Base-by-base conservation (phyloP, 2,888 invertebrate genomes). In the Drosophila pseudotalamancana region DNA sequence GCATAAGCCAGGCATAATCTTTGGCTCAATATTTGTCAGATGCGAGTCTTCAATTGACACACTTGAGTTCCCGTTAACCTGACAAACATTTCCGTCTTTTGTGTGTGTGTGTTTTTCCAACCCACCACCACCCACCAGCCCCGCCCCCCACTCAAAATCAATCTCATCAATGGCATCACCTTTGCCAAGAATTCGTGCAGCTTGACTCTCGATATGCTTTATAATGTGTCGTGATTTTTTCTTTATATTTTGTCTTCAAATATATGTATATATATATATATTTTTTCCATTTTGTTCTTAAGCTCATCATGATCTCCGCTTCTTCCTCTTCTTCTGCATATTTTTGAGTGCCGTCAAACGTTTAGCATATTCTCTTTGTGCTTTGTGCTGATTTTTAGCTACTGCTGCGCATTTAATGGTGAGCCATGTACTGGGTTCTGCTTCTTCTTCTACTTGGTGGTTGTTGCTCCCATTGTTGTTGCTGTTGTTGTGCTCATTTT, bases 351-450 rank as follows among this genome's bases (percentile, higher is more conserved):
- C 63, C 63, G 63, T 70, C 61, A 84, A 73, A 66, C 77, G 82
- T 75, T 82, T 87, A 85, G 72, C 81, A 81, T 82, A 82, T 82
- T 82, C 86, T 60, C 87, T 82, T 82, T 82, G 85, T 85, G 68
- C 50, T 55, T 43, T 19, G 43, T 55, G 32, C 54, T 70, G 59
- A 57, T 68, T 65, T 67, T 60, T 50, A 59, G 78, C 78, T 73
- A 72, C 60, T 72, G 77, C 73, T 77, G 77, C 59, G 76, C 80
- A 74, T 74, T 75, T 74, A 59, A 57, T 65, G 57, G 57, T 46
- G 65, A 21, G 55, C 46, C 61, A 12, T 57, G 68, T 72, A 14
- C 56, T 35, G 35, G 60, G 56, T 59, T 61, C 40, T 27, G 39
- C 34, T 32, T 37, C 53, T 34, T 57, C 70, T 54, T 57, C 39